Conservation (phyloP, 2,113 vertebrate species). For the Nymphicus hollandicus region DNA sequence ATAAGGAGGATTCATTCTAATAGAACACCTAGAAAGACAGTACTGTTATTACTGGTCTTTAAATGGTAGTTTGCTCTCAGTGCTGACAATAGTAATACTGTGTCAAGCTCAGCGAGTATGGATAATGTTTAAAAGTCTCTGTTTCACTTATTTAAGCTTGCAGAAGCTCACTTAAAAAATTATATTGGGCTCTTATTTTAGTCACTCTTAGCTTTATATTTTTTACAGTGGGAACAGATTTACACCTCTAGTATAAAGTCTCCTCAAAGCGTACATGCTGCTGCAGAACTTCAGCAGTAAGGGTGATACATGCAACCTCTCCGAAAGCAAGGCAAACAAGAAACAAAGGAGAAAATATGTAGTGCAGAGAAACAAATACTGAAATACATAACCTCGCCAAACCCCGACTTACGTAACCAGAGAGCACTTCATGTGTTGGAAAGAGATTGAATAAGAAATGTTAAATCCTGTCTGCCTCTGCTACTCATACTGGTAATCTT, state of each 20-base stretch:
- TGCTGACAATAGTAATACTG: not conserved
- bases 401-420: not conserved
- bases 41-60: not conserved
- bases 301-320: not conserved
- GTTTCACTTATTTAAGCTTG: not conserved
- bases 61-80: not conserved
- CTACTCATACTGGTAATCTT: conserved; percentile 10
- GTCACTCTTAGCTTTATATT: not conserved
- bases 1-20: not conserved
- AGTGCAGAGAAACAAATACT: not conserved
- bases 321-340: not conserved
- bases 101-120: not conserved
- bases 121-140: not conserved
- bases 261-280: not conserved
- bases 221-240: not conserved
- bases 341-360: not conserved
- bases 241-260: not conserved
- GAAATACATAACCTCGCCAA: not conserved
- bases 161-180: not conserved
- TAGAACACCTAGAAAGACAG: not conserved
- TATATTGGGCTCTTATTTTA: not conserved
- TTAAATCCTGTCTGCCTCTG: not conserved
- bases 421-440: not conserved
- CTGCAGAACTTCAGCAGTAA: not conserved
- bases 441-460: conserved; percentile 6